A percentile compares a stretch with the other conserved stretches of the same genome.
Evolutionary conservation across 2,113 vertebrate genomes (phyloP).

Genomic region (Zingel zingel): DNA sequence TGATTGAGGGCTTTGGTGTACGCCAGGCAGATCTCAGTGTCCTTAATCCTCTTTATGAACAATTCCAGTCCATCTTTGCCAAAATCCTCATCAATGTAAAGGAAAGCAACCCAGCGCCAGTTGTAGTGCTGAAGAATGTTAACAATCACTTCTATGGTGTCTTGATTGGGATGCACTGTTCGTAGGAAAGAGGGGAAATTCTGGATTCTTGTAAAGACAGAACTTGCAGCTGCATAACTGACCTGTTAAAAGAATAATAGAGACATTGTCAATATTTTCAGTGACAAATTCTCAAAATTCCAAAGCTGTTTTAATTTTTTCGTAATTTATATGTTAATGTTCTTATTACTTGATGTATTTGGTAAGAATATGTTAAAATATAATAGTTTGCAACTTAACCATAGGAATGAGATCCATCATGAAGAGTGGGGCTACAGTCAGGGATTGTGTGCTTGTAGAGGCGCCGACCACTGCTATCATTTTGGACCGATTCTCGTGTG

Average conservation of each 20-base stretch:
- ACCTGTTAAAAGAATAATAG: constrained; percentile 79
- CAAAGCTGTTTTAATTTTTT: neutral
- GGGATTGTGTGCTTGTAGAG: constrained; percentile 58
- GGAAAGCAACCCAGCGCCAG: constrained; percentile 87
- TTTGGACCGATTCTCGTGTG: constrained; percentile 44
- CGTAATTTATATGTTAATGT: neutral
- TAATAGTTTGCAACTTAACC: constrained; percentile 74
- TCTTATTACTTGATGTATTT: neutral
- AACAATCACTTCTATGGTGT: constrained; percentile 81
- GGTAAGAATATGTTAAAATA: neutral
- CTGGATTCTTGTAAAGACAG: constrained; percentile 68
- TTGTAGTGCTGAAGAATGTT: constrained; percentile 79
- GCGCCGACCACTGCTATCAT: constrained; percentile 83
- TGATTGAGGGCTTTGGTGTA: constrained; percentile 66
- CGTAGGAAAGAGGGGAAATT: constrained; percentile 86
- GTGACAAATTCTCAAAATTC: neutral
- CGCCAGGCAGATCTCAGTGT: constrained; percentile 79
- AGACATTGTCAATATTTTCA: neutral
- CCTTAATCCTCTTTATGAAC: constrained; percentile 66
- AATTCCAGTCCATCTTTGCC: constrained; percentile 69
- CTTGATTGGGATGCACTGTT: constrained; percentile 82
- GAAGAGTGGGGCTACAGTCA: constrained; percentile 80
- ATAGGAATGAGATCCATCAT: constrained; percentile 83
- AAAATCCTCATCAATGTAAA: constrained; percentile 77
- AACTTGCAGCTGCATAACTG: constrained; percentile 82